phyloP scores from a whole-genome alignment of 2,113 vertebrate species.

The Lasiurus borealis region DNA sequence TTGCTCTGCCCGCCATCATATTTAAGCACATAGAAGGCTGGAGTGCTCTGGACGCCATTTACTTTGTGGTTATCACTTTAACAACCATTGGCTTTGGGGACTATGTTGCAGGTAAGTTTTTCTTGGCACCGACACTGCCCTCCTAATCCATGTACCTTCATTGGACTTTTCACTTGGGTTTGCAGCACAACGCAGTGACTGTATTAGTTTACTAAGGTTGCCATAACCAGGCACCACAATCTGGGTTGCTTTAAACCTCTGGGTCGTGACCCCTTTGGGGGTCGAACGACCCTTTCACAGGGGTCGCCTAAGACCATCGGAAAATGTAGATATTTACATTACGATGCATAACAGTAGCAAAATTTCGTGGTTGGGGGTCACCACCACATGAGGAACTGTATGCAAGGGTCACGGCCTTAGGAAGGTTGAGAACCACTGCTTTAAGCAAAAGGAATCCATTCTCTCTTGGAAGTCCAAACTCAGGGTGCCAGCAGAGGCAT shows the following conservation, averaged over 20 bases:
- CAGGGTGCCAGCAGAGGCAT: not conserved
- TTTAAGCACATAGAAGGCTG: constrained; percentile 99
- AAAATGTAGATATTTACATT: no score
- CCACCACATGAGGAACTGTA: no score
- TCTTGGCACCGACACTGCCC: accelerated
- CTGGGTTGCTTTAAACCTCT: not conserved
- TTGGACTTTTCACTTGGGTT: not conserved
- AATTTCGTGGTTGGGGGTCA: no score
- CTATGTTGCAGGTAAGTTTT: constrained; percentile 95
- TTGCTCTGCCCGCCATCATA: constrained; percentile 96
- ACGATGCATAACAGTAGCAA: no score
- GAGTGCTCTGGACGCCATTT: constrained; percentile 97
- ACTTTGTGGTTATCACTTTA: constrained; percentile 99
- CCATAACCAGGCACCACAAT: not conserved
- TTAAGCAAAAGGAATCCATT: not conserved
- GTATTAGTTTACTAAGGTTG: not conserved
- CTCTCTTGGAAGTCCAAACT: not conserved
- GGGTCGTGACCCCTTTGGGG: no score
- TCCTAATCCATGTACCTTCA: accelerated
- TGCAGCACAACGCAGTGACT: not conserved
- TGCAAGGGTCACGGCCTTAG: no score
- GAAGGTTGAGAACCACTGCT: not conserved
- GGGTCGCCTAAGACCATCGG: no score
- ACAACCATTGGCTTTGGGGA: constrained; percentile 99
- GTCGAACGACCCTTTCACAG: no score